phyloP scores from a whole-genome alignment of 2,113 vertebrate genomes.

The Oryzias celebensis region DNA sequence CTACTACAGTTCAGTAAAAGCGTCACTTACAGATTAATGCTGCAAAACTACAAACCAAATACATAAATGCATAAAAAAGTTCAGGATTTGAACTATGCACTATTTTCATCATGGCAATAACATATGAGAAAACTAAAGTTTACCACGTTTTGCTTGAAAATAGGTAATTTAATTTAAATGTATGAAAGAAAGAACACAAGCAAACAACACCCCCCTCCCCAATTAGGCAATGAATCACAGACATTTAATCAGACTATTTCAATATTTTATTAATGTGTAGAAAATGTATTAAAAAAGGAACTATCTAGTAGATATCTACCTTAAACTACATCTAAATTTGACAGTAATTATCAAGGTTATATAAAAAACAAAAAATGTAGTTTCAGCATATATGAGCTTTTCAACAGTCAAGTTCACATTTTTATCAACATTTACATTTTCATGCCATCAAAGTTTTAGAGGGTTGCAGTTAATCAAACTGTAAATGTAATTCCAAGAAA shows the following conservation, averaged over 20 bases:
- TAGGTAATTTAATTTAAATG: too few relatives aligned
- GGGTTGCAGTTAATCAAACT: constrained; percentile 28
- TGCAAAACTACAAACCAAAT: too few relatives aligned
- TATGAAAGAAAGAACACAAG: not conserved
- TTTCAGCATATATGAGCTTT: constrained; percentile 62
- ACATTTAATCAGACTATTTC: constrained; percentile 69
- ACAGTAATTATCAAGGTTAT: constrained; percentile 84
- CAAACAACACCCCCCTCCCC: too few relatives aligned
- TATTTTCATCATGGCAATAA: too few relatives aligned
- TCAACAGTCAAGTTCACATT: constrained; percentile 63
- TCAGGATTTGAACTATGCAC: too few relatives aligned
- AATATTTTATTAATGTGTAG: constrained; percentile 99
- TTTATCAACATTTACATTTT: constrained; percentile 63
- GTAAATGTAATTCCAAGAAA: constrained; percentile 20
- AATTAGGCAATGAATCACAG: not conserved
- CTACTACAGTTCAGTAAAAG: too few relatives aligned
- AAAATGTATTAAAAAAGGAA: constrained; percentile 99
- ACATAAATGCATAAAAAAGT: too few relatives aligned
- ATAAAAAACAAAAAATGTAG: constrained; percentile 56
- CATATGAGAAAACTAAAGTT: too few relatives aligned
- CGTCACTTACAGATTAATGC: too few relatives aligned
- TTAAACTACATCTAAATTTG: constrained; percentile 92
- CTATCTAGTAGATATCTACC: constrained; percentile 95
- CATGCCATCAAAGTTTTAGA: constrained; percentile 58
- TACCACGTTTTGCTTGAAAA: too few relatives aligned